These are phyloP conservation scores for Microdon myrmicae DNA, from an alignment of 2,888 invertebrate species.

Conservation along the genomic window DNA sequence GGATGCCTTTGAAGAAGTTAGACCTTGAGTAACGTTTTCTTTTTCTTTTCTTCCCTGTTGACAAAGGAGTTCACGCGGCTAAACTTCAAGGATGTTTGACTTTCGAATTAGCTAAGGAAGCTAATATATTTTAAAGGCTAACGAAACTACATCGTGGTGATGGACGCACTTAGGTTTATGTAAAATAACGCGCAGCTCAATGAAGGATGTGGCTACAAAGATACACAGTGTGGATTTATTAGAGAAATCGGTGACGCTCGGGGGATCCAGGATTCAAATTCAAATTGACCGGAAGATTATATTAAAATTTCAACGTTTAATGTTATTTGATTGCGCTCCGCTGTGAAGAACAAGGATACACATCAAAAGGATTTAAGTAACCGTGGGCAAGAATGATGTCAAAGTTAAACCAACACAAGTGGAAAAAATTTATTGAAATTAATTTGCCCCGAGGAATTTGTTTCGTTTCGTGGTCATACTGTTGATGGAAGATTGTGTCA, in stretches of 20 bases:
- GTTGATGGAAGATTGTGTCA: constrained; percentile 26
- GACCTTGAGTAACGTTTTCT: constrained; percentile 23
- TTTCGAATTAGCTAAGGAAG: constrained; percentile 22
- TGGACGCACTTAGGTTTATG: constrained; percentile 17
- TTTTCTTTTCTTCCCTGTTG: constrained; percentile 25
- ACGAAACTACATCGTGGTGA: no score
- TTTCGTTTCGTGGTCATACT: constrained; percentile 1
- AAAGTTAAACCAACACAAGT: constrained; percentile 30
- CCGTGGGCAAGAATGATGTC: constrained; percentile 26
- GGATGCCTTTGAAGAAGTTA: constrained; percentile 59
- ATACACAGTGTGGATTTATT: neutral
- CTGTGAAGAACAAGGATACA: neutral
- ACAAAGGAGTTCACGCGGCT: constrained; percentile 41
- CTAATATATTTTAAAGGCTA: no score
- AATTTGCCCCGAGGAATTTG: constrained; percentile 44
- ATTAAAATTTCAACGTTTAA: constrained; percentile 50
- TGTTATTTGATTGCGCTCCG: constrained; percentile 40
- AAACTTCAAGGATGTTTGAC: constrained; percentile 28
- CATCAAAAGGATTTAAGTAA: constrained; percentile 33
- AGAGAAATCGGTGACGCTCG: neutral
- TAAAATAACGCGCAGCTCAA: neutral
- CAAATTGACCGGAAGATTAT: constrained; percentile 60
- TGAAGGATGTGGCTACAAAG: no score
- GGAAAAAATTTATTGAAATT: constrained; percentile 38
- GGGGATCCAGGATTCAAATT: constrained; percentile 43